phyloP scores from a whole-genome alignment of 2,888 invertebrate genomes.

The Augochlorella aurata region DNA sequence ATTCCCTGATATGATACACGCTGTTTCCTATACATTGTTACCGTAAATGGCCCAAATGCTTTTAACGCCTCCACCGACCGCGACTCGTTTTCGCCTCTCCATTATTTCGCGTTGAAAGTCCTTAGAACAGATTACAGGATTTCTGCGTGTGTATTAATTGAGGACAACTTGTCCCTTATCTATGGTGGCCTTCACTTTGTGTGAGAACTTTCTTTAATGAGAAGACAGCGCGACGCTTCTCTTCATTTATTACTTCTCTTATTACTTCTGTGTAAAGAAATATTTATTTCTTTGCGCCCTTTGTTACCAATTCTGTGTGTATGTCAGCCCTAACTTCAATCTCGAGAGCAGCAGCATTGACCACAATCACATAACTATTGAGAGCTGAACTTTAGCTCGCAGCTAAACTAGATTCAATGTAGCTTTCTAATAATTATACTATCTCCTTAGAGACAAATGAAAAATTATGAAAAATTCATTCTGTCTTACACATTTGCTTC shows the following conservation, averaged over 20 bases:
- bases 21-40: conserved; percentile 55
- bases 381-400: too few relatives aligned
- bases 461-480: too few relatives aligned
- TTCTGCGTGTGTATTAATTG: not conserved
- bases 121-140: not conserved
- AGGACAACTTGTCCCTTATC: not conserved
- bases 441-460: too few relatives aligned
- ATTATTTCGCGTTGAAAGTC: not conserved
- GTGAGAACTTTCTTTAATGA: not conserved
- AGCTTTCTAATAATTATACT: too few relatives aligned
- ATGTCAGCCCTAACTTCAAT: too few relatives aligned
- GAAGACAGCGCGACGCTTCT: not conserved
- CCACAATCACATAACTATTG: too few relatives aligned
- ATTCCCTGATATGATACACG: conserved; percentile 50
- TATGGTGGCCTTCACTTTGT: not conserved
- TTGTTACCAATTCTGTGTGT: not conserved
- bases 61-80: conserved; percentile 29
- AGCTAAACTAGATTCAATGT: too few relatives aligned
- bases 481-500: too few relatives aligned
- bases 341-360: too few relatives aligned
- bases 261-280: not conserved
- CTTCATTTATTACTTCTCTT: too few relatives aligned
- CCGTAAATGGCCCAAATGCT: conserved; percentile 51
- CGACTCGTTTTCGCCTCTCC: conserved; percentile 24
- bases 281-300: not conserved